Conservation (phyloP, 2,888 invertebrate species). For the Biston stratarius region DNA sequence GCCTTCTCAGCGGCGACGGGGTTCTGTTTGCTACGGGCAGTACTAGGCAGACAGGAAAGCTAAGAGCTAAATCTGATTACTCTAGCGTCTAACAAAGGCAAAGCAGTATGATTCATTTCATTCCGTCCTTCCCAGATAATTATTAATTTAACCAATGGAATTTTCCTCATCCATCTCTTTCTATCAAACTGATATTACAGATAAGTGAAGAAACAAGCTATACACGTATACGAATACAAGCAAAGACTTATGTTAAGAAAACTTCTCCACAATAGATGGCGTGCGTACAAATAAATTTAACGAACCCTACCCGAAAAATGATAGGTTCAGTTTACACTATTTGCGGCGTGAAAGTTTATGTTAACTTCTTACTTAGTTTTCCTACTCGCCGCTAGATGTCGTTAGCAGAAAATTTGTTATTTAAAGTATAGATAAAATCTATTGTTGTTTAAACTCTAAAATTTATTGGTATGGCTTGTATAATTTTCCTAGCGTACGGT, state of each 20-base stretch:
- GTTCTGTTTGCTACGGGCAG: slow-evolving; percentile 42
- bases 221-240: neutral
- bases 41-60: slow-evolving; percentile 39
- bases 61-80: slow-evolving; percentile 3
- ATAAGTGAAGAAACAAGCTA: neutral
- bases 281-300: neutral
- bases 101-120: neutral
- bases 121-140: neutral
- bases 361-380: neutral
- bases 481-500: no score
- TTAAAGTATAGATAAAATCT: no score
- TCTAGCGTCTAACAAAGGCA: no score
- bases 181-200: neutral
- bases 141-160: neutral
- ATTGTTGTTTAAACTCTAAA: no score
- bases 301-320: neutral
- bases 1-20: neutral
- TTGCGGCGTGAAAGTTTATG: no score
- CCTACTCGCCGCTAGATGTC: slow-evolving; percentile 45
- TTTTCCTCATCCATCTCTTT: neutral
- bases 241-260: neutral
- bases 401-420: neutral
- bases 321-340: neutral
- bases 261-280: neutral
- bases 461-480: no score